These are phyloP conservation scores for Odontamblyopus lacepedii DNA, from an alignment of 2,797 vertebrate genomes.

Conservation along the genomic window DNA sequence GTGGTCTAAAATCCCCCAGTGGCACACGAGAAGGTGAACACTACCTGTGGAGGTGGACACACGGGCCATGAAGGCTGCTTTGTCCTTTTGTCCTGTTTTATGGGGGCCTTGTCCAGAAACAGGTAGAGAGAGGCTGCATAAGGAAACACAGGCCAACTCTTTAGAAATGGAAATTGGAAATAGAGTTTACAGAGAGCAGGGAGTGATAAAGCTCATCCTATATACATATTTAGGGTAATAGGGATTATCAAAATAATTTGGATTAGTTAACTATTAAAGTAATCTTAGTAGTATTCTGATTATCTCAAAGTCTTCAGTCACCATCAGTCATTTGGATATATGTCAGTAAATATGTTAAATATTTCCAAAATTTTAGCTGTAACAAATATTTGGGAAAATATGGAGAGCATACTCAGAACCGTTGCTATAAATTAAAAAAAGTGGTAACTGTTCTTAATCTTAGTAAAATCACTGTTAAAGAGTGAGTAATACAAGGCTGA, in stretches of 20 bases:
- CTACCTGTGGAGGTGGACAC: slow-evolving; percentile 49
- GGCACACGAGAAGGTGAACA: slow-evolving; percentile 62
- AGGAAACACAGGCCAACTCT: background rate
- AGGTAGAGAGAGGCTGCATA: slow-evolving; percentile 17
- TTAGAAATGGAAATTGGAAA: background rate
- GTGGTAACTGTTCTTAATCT: background rate
- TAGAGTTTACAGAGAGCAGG: background rate
- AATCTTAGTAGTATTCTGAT: too few species aligned
- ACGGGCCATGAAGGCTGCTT: slow-evolving; percentile 70
- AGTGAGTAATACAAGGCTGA: slow-evolving; percentile 3
- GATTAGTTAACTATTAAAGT: too few species aligned
- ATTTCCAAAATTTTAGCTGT: too few species aligned
- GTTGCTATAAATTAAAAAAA: background rate
- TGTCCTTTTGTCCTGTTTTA: slow-evolving; percentile 54
- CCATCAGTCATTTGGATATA: too few species aligned
- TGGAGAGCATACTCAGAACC: background rate
- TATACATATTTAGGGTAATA: too few species aligned
- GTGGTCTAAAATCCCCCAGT: slow-evolving; percentile 59
- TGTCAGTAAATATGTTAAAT: too few species aligned
- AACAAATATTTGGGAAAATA: background rate
- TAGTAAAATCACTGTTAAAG: background rate
- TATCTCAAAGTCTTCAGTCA: too few species aligned
- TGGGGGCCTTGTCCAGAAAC: slow-evolving; percentile 31
- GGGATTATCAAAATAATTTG: too few species aligned
- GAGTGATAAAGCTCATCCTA: background rate